Base-by-base conservation (phyloP, 1,140 invertebrate species). In the Melipona quadrifasciata region DNA sequence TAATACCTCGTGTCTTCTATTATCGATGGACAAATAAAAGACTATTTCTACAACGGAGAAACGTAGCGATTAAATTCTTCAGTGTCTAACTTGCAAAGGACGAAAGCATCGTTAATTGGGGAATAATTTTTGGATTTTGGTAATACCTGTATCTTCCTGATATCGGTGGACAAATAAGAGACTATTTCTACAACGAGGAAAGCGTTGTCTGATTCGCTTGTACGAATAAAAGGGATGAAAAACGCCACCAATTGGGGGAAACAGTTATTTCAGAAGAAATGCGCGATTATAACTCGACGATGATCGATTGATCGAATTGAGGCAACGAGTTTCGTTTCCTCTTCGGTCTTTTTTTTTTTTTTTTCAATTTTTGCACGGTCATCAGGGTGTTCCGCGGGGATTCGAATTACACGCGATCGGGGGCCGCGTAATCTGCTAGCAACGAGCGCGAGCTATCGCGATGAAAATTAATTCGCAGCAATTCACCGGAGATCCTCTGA, bases 391-490 rank as follows among this genome's bases (percentile, higher is more conserved):
- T 53, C 74, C 64, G 39, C 67, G n/a, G 74, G 75, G 75, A 79
- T 79, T 83, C 57, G 75, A 83, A 83, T 83, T 83, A 78, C 82
- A 83, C 75, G 39, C 39, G 74, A 79, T 71, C 82, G 64, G 55
- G 39, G 73, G 73, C 47, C 64, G 73, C 55, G 82, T 82, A 78
- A 79, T 78, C 75, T 79, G 65, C 75, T 4, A 67, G 74, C 67
- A 71, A 68, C 73, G 82, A 61, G 64, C 64, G 34, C 72, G 31
- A 65, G 72, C 39, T 78, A 79, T 83, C 82, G 55, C 75, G 82
- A 83, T 83, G 75, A 83, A 83, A 83, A 83, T 83, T 83, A 83
- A 83, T 83, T 83, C 82, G 47, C 75, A 47, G 82, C 75, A 79
- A 79, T 83, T 83, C 81, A 77, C 64, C 80, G 47, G 72, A 67